Percentiles rank a stretch among this genome's conserved stretches.
phyloP scores from a whole-genome alignment of 1,140 invertebrate species.

The Philotrypesis tridentata region DNA sequence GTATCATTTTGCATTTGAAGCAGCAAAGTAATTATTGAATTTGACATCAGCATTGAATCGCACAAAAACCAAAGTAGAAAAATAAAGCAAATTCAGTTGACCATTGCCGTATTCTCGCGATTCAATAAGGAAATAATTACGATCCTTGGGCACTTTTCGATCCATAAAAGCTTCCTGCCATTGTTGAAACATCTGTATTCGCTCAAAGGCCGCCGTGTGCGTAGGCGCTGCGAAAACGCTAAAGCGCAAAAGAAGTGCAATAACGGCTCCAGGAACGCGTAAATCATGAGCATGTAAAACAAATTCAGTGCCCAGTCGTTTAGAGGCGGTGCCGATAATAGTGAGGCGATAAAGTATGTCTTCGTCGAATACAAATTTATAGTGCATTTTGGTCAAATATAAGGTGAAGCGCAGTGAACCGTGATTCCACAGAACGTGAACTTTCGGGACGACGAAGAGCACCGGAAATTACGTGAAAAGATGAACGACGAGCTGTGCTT shows the following conservation, averaged over 20 bases:
- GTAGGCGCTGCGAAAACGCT: too few species aligned
- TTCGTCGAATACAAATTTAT: too few species aligned
- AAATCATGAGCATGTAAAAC: too few species aligned
- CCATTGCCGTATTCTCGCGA: neutral
- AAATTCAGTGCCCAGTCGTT: neutral
- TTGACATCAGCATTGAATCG: too few species aligned
- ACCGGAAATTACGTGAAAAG: neutral
- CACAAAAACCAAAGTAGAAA: neutral
- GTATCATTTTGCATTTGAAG: too few species aligned
- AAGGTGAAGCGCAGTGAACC: neutral
- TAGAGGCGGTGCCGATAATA: neutral
- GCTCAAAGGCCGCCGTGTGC: neutral
- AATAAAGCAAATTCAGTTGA: neutral
- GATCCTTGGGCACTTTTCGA: neutral
- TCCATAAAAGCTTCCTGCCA: neutral
- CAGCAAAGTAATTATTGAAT: too few species aligned
- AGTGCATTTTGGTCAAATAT: neutral
- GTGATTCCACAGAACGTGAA: neutral
- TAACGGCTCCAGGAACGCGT: too few species aligned
- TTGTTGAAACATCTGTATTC: neutral
- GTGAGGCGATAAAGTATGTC: neutral
- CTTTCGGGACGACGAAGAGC: neutral
- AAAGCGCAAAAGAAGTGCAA: too few species aligned
- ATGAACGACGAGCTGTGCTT: neutral
- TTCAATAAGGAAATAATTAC: neutral